phyloP scores from a whole-genome alignment of 2,113 vertebrate species.

The Phrynosoma platyrhinos region DNA sequence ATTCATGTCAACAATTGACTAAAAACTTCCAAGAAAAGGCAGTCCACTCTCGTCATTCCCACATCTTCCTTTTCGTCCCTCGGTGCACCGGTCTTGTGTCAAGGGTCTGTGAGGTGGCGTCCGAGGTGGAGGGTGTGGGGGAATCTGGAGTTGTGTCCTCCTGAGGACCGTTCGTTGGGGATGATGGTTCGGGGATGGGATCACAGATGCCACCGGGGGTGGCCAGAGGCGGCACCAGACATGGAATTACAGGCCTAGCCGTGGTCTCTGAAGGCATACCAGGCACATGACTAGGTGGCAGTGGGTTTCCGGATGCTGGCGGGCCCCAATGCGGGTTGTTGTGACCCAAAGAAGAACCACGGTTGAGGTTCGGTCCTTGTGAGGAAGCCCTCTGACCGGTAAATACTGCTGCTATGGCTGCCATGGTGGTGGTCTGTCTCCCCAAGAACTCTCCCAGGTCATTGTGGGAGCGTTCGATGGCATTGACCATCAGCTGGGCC shows the following conservation, averaged over 20 bases:
- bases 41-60: background rate
- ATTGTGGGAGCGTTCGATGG: slow-evolving; percentile 17
- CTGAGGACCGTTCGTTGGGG: background rate
- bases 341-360: background rate
- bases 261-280: slow-evolving; percentile 11
- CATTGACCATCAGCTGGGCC: slow-evolving; percentile 15
- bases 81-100: background rate
- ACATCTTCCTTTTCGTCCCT: slow-evolving; percentile 26
- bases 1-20: background rate
- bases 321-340: background rate
- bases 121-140: slow-evolving; percentile 21
- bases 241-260: background rate
- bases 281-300: background rate
- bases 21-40: background rate
- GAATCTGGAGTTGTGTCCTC: slow-evolving; percentile 10
- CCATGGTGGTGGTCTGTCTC: slow-evolving; percentile 23
- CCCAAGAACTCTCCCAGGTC: slow-evolving; percentile 32
- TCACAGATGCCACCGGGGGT: background rate
- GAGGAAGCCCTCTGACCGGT: background rate
- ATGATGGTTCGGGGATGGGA: background rate
- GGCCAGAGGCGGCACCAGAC: background rate
- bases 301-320: background rate
- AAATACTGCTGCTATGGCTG: slow-evolving; percentile 17
- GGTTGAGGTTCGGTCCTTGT: background rate
- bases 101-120: background rate